Percentiles rank a stretch among this genome's conserved stretches.
Evolutionary conservation across 2,888 invertebrate species (phyloP).

Genomic region (Eristalis arbustorum): DNA sequence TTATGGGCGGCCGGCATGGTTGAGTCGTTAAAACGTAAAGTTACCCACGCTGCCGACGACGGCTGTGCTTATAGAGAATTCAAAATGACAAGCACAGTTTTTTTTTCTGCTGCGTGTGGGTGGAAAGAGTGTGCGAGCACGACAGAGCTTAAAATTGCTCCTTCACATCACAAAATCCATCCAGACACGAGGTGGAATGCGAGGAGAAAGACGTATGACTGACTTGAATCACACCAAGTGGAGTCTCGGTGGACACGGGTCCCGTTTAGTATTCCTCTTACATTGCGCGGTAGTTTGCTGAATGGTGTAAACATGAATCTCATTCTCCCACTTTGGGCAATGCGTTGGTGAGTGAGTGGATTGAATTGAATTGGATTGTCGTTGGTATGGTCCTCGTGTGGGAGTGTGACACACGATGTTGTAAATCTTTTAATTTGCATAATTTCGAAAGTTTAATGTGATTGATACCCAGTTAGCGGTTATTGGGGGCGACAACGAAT

Average conservation of each 20-base stretch:
- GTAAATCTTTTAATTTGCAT: constrained; percentile 45
- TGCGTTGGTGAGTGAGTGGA: not conserved
- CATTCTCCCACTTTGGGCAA: not conserved
- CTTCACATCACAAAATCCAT: not conserved
- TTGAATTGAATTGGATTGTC: too few relatives aligned
- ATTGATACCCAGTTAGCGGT: not conserved
- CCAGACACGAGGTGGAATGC: not conserved
- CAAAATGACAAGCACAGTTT: constrained; percentile 28
- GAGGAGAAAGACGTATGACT: not conserved
- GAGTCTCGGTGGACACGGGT: constrained; percentile 11
- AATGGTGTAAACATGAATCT: constrained; percentile 26
- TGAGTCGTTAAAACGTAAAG: constrained; percentile 43
- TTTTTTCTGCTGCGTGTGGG: not conserved
- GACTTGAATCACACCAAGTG: constrained; percentile 30
- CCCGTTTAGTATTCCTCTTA: constrained; percentile 10
- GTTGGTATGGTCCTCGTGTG: not conserved
- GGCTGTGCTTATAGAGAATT: constrained; percentile 14
- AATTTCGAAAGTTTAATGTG: constrained; percentile 27
- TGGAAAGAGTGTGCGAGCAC: constrained; percentile 24
- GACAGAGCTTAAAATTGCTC: not conserved
- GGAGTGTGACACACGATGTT: not conserved
- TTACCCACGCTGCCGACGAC: constrained; percentile 20
- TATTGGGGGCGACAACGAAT: not conserved
- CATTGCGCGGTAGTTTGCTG: constrained; percentile 14
- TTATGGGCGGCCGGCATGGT: constrained; percentile 41